A percentile compares a stretch with the other conserved stretches of the same genome.
Conservation (phyloP, 2,113 vertebrate species). For the Pantherophis guttatus region DNA sequence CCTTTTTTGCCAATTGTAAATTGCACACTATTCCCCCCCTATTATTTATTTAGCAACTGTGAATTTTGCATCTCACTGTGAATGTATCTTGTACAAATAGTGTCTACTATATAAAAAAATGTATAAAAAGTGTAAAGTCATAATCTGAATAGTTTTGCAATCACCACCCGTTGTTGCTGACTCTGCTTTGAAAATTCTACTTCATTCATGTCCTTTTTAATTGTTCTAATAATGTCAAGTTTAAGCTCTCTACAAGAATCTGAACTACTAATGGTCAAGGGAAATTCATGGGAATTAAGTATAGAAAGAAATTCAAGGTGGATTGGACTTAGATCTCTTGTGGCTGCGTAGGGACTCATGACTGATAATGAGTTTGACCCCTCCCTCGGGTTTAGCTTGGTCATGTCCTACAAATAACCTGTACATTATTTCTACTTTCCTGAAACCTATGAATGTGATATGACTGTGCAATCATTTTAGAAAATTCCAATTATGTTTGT, state of each 20-base stretch:
- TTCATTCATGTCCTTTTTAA: neutral
- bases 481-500: conserved; percentile 46
- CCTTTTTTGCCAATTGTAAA: neutral
- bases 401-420: neutral
- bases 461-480: neutral
- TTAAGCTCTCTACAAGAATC: neutral
- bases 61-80: neutral
- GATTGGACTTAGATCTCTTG: neutral
- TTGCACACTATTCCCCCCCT: neutral
- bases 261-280: neutral
- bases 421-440: neutral
- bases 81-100: no score
- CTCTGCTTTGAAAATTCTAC: neutral
- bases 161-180: neutral
- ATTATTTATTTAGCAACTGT: neutral
- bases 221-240: neutral
- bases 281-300: neutral
- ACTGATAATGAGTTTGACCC: neutral
- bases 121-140: neutral
- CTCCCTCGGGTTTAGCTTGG: neutral
- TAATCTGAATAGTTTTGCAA: neutral
- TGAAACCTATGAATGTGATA: conserved; percentile 22
- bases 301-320: neutral
- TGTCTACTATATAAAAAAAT: neutral
- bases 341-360: neutral